Conservation (phyloP, 2,888 invertebrate genomes). For the Cosmorhoe ocellata region DNA sequence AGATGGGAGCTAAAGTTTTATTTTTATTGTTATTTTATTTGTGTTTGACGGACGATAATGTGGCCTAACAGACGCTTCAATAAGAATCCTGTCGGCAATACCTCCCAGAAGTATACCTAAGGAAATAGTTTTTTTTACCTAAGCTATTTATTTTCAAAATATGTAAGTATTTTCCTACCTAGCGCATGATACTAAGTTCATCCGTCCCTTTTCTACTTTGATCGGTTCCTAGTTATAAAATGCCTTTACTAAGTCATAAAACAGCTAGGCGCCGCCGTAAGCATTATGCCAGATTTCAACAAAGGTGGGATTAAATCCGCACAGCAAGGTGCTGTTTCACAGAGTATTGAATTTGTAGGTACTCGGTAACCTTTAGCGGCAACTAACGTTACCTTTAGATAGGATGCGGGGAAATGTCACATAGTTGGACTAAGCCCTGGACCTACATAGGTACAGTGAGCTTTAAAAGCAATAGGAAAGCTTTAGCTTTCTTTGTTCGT, state of each 20-base stretch:
- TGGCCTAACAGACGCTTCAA: too few relatives aligned
- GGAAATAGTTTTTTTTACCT: too few relatives aligned
- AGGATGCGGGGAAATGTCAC: conserved; percentile 78
- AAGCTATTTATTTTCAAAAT: too few relatives aligned
- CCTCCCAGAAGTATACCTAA: too few relatives aligned
- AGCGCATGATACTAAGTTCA: too few relatives aligned
- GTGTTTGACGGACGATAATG: too few relatives aligned
- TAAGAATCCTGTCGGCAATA: too few relatives aligned
- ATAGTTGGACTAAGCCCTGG: conserved; percentile 77
- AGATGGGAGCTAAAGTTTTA: conserved; percentile 68
- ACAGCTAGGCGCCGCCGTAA: neutral
- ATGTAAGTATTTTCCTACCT: too few relatives aligned
- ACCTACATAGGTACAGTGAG: conserved; percentile 58
- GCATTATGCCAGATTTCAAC: conserved; percentile 20
- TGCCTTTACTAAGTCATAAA: neutral
- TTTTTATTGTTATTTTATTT: conserved; percentile 58
- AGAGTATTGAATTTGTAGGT: conserved; percentile 73
- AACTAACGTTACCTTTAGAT: conserved; percentile 74
- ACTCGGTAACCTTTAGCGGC: conserved; percentile 68
- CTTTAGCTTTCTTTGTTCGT: neutral
- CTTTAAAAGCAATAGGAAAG: conserved; percentile 6
- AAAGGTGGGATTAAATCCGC: conserved; percentile 34
- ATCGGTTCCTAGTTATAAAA: too few relatives aligned
- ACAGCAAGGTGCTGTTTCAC: conserved; percentile 40
- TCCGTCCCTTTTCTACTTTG: too few relatives aligned